Evolutionary conservation across 2,888 invertebrate species (phyloP).

Genomic region (Cheilosia variabilis): DNA sequence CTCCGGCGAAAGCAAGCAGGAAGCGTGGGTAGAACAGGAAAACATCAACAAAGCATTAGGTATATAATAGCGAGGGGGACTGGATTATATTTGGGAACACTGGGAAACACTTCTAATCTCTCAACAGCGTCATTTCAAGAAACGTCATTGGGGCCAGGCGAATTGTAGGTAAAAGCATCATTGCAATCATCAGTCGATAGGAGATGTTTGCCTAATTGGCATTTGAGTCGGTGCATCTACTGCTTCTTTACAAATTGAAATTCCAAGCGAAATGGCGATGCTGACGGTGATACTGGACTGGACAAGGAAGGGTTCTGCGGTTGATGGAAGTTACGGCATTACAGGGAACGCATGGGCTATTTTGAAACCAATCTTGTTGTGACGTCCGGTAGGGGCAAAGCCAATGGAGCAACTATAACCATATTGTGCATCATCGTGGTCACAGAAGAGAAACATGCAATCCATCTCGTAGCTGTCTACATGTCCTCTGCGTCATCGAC

Average conservation of each 20-base stretch:
- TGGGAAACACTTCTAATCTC: constrained; percentile 34
- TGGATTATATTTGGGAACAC: constrained; percentile 29
- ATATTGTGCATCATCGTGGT: constrained; percentile 30
- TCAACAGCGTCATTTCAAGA: constrained; percentile 39
- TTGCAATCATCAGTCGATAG: no score
- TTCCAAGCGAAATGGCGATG: constrained; percentile 33
- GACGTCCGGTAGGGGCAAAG: constrained; percentile 3
- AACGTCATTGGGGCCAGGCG: constrained; percentile 12
- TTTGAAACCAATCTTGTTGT: constrained; percentile 15
- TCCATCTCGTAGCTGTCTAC: constrained; percentile 11
- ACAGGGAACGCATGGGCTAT: constrained; percentile 3
- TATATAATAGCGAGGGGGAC: background rate
- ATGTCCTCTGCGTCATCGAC: background rate
- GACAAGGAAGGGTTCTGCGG: background rate
- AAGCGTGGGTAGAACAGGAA: constrained; percentile 44
- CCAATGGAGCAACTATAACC: constrained; percentile 34
- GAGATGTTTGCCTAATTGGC: constrained; percentile 29
- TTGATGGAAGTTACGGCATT: constrained; percentile 1
- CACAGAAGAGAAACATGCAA: constrained; percentile 8
- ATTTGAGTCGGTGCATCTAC: constrained; percentile 42
- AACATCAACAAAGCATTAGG: constrained; percentile 27
- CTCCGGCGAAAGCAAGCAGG: constrained; percentile 36
- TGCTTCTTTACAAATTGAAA: constrained; percentile 41
- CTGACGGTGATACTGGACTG: constrained; percentile 36
- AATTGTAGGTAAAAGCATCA: constrained; percentile 18